Evolutionary conservation across 2,797 vertebrate genomes (phyloP).

Genomic region (Parambassis ranga): DNA sequence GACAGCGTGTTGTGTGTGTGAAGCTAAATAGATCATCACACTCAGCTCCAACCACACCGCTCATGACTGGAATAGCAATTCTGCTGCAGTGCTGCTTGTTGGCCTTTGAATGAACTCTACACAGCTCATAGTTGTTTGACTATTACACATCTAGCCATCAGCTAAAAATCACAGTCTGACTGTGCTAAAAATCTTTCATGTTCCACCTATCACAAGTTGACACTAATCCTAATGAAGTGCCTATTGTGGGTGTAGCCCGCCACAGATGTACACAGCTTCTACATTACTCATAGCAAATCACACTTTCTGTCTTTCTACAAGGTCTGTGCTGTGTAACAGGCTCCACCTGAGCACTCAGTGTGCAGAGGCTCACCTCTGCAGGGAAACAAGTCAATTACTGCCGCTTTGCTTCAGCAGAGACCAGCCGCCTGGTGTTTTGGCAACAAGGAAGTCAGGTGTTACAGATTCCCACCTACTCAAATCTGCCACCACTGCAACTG

Average conservation of each 20-base stretch:
- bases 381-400: constrained; percentile 50
- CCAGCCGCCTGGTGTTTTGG: constrained; percentile 17
- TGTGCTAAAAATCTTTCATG: constrained; percentile 14
- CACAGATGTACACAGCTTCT: constrained; percentile 14
- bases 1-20: constrained; percentile 19
- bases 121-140: constrained; percentile 23
- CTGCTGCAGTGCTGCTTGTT: constrained; percentile 3
- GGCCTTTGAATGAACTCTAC: constrained; percentile 42
- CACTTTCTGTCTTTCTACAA: constrained; percentile 11
- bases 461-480: constrained; percentile 10
- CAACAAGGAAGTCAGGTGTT: constrained; percentile 23
- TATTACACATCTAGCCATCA: constrained; percentile 32
- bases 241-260: constrained; percentile 31
- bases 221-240: constrained; percentile 36
- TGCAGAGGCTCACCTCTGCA: constrained; percentile 7
- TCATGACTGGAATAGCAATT: constrained; percentile 27
- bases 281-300: constrained; percentile 24
- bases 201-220: constrained; percentile 30
- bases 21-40: constrained; percentile 27
- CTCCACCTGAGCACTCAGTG: constrained; percentile 1
- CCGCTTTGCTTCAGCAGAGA: constrained; percentile 28
- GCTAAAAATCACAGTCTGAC: constrained; percentile 17
- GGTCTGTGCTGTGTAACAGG: constrained; percentile 19
- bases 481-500: constrained; percentile 19
- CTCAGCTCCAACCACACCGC: constrained; percentile 7